A percentile compares a stretch with the other conserved stretches of the same genome.
phyloP scores from a whole-genome alignment of 2,797 vertebrate species.

The Notolabrus celidotus region DNA sequence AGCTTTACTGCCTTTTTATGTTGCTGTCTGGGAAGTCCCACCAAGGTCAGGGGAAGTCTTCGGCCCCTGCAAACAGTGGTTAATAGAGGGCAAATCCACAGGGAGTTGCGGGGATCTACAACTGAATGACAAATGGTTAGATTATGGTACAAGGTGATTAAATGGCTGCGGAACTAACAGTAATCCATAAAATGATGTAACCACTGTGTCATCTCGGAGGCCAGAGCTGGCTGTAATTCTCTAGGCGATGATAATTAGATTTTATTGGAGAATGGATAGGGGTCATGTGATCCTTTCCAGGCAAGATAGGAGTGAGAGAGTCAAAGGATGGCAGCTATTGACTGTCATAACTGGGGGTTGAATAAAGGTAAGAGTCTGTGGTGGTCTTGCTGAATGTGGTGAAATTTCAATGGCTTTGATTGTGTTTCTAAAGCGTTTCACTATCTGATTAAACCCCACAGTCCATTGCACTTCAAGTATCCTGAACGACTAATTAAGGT shows the following conservation, averaged over 20 bases:
- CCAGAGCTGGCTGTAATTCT: conserved; percentile 37
- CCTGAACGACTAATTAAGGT: background rate
- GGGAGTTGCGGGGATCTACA: conserved; percentile 43
- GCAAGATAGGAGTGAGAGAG: conserved; percentile 20
- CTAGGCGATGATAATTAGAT: conserved; percentile 63
- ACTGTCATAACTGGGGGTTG: conserved; percentile 30
- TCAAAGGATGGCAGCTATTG: conserved; percentile 35
- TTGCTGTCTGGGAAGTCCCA: conserved; percentile 43
- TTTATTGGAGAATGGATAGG: conserved; percentile 57
- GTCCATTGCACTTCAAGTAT: conserved; percentile 11
- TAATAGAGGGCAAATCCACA: conserved; percentile 61
- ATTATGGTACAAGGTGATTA: conserved; percentile 65
- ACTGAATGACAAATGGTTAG: conserved; percentile 62
- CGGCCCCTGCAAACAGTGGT: conserved; percentile 26
- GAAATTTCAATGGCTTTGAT: background rate
- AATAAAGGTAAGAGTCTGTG: conserved; percentile 21
- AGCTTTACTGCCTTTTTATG: conserved; percentile 2
- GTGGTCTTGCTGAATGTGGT: background rate
- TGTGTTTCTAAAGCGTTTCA: background rate
- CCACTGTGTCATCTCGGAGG: conserved; percentile 59
- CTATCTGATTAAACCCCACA: conserved; percentile 1
- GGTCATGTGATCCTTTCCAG: conserved; percentile 28
- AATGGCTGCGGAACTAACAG: conserved; percentile 46
- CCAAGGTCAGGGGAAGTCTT: conserved; percentile 41
- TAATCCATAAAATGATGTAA: conserved; percentile 74